Evolutionary conservation across 1,140 invertebrate species (phyloP), one percentile per base, ranked within the genome.

Genomic region (Panagrolaimus sp.): DNA sequence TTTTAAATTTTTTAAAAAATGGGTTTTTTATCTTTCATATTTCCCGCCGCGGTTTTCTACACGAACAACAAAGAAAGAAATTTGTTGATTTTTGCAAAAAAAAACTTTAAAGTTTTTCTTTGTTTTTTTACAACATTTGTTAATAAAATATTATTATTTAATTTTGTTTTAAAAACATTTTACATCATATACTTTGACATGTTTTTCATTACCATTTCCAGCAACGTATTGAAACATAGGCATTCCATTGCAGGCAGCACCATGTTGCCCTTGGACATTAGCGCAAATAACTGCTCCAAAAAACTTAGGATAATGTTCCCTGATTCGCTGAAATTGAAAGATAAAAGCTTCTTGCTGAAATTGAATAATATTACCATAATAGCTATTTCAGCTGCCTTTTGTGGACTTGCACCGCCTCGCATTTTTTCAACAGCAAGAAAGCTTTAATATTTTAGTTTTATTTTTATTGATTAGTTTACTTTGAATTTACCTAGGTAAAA

Each of bases 401-500:
- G 81, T 0, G 92, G 91, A 20, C 84, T 84, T 4, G 87, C 83
- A 0, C 92, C 92, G 9, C 85, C 82, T 47, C 91, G 87, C 89
- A 96, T 90, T 79, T 89, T 87, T 84, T 95, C 92, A 0, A 96
- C 92, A 0, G 92, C 90, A 31, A 92, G 77, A 73, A 92, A 90
- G 85, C 91, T 92, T 71, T 71, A 78, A n/a, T n/a, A n/a, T n/a
- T n/a, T n/a, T n/a, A 71, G 31, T 4, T 27, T 48, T 20, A 42
- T 9, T 5, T 46, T 16, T 46, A 48, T 38, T 27, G 47, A 31
- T 64, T 27, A n/a, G n/a, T 63, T 72, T 20, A 69, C 9, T 20
- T 1, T 42, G 25, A 20, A 5, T 14, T 51, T 25, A 93, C 91
- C 91, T 92, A 1, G 93, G 92, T 65, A 92, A 83, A 86, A 96